Conservation (phyloP, 2,888 invertebrate genomes). For the Brachylomia viminalis region DNA sequence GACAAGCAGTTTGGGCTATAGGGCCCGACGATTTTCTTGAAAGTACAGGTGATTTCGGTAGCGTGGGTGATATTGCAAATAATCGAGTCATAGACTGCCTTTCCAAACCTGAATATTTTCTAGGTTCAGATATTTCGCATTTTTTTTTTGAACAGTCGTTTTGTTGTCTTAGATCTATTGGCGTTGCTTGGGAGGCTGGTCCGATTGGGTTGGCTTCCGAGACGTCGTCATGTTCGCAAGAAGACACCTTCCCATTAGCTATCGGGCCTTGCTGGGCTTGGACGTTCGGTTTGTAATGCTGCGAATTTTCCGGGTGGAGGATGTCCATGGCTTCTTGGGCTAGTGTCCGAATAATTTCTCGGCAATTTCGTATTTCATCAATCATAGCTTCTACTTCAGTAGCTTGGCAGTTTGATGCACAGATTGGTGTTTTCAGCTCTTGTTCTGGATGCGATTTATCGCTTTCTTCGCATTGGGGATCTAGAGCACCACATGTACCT, state of each 20-base stretch:
- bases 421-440: not conserved
- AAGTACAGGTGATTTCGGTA: not conserved
- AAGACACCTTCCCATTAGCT: not conserved
- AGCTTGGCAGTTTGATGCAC: slow-evolving; percentile 12
- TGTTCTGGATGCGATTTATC: not conserved
- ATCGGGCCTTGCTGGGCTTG: not conserved
- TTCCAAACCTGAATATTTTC: not conserved
- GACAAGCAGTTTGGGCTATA: slow-evolving; percentile 14
- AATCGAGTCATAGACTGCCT: not conserved
- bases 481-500: not conserved
- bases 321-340: slow-evolving; percentile 31
- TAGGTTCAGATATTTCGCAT: not conserved
- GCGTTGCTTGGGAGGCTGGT: not conserved
- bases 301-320: not conserved
- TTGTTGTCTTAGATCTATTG: not conserved
- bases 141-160: not conserved
- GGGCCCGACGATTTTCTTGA: not conserved
- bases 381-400: slow-evolving; percentile 12
- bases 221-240: not conserved
- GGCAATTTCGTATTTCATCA: slow-evolving; percentile 22
- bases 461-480: not conserved
- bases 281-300: not conserved
- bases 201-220: not conserved
- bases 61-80: not conserved
- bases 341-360: slow-evolving; percentile 24